These are phyloP conservation scores for Dicrurus megarhynchus DNA, from an alignment of 2,113 vertebrate species.

Conservation along the genomic window DNA sequence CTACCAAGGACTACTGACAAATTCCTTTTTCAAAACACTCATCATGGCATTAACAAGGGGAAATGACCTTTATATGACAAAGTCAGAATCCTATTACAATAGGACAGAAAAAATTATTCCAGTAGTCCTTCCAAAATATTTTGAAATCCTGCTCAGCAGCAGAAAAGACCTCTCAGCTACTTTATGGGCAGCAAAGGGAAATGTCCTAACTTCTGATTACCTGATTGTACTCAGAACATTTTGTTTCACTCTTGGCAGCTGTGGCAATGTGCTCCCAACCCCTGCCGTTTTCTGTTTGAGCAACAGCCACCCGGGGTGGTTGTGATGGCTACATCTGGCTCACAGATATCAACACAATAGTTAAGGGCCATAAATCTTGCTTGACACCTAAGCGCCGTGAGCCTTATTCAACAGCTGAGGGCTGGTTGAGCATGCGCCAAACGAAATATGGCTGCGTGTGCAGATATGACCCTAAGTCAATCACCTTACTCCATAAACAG, in stretches of 20 bases:
- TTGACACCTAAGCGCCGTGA: background rate
- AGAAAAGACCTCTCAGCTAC: background rate
- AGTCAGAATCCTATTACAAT: background rate
- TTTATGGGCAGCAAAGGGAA: background rate
- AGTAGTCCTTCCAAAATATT: constrained; percentile 29
- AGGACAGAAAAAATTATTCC: background rate
- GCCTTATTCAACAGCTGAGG: background rate
- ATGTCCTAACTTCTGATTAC: constrained; percentile 27
- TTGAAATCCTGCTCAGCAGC: constrained; percentile 14
- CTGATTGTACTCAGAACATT: constrained; percentile 36
- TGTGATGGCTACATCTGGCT: background rate
- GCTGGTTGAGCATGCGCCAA: background rate
- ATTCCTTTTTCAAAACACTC: background rate
- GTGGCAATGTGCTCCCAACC: background rate
- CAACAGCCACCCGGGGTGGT: background rate
- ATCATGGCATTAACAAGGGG: background rate
- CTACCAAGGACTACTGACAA: background rate
- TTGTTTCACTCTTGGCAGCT: background rate
- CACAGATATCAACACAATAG: background rate
- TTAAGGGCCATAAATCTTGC: background rate
- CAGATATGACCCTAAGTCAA: background rate
- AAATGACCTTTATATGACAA: constrained; percentile 29
- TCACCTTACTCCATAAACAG: background rate
- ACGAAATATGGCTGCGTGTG: background rate
- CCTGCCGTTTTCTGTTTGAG: background rate